phyloP scores from a whole-genome alignment of 2,797 vertebrate species.

The Enteromius argenteus region DNA sequence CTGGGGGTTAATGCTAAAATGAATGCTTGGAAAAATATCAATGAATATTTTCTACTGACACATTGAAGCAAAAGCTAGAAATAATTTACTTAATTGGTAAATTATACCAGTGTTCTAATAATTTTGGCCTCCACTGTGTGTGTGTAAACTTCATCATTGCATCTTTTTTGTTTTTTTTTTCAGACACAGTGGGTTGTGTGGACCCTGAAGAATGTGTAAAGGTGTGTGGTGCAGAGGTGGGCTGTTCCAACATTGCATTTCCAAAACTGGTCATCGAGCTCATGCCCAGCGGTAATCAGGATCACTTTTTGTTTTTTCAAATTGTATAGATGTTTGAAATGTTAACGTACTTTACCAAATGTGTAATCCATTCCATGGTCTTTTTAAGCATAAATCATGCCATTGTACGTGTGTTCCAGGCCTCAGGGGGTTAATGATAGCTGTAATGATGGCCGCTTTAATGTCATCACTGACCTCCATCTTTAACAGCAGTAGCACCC shows the following conservation, averaged over 20 bases:
- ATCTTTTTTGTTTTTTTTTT: slow-evolving; percentile 40
- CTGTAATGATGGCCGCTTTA: slow-evolving; percentile 92
- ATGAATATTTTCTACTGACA: not conserved
- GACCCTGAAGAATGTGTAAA: slow-evolving; percentile 83
- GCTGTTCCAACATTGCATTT: slow-evolving; percentile 92
- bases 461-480: slow-evolving; percentile 93
- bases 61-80: too few relatives aligned
- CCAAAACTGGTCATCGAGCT: slow-evolving; percentile 92
- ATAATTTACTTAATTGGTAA: too few relatives aligned
- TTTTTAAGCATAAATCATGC: not conserved
- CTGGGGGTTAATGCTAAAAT: not conserved
- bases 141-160: not conserved
- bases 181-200: slow-evolving; percentile 84
- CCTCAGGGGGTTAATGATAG: slow-evolving; percentile 89
- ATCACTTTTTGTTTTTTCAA: not conserved
- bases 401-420: slow-evolving; percentile 73
- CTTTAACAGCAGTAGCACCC: slow-evolving; percentile 91
- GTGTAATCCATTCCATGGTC: too few relatives aligned
- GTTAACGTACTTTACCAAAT: not conserved
- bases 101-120: too few relatives aligned
- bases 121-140: not conserved
- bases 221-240: slow-evolving; percentile 86
- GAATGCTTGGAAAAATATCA: not conserved
- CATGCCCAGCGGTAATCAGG: slow-evolving; percentile 86
- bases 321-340: not conserved